Percentiles rank a stretch among this genome's conserved stretches.
These are phyloP conservation scores for Atta cephalotes DNA, from an alignment of 1,140 invertebrate genomes.

Conservation along the genomic window DNA sequence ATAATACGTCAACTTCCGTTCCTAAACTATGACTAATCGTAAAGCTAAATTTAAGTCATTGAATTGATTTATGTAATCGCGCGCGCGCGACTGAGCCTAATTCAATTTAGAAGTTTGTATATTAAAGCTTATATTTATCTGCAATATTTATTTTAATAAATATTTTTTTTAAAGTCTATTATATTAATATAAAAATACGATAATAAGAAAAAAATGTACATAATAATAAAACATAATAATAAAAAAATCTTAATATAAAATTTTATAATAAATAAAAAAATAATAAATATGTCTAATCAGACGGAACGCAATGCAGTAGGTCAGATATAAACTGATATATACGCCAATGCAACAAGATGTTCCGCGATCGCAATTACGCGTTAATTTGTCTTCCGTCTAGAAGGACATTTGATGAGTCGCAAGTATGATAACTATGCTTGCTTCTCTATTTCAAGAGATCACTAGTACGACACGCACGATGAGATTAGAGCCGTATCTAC, in stretches of 20 bases:
- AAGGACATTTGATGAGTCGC: slow-evolving; percentile 23
- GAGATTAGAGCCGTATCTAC: slow-evolving; percentile 72
- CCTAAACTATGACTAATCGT: slow-evolving; percentile 28
- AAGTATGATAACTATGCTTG: slow-evolving; percentile 47
- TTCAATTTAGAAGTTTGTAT: slow-evolving; percentile 30
- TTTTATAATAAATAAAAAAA: background rate
- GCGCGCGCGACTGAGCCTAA: slow-evolving; percentile 7
- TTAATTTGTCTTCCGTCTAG: slow-evolving; percentile 50
- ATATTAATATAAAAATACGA: slow-evolving; percentile 3
- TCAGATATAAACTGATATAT: background rate
- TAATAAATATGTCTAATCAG: background rate
- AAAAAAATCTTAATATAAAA: background rate
- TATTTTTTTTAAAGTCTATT: background rate
- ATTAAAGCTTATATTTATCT: slow-evolving; percentile 3
- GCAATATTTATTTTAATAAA: background rate
- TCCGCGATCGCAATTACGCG: slow-evolving; percentile 37
- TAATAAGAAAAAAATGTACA: background rate
- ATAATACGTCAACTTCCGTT: slow-evolving; percentile 39
- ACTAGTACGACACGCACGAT: slow-evolving; percentile 48
- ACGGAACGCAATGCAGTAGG: background rate
- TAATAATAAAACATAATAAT: background rate
- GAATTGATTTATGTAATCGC: slow-evolving; percentile 32
- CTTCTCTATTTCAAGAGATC: slow-evolving; percentile 58
- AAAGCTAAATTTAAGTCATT: slow-evolving; percentile 34
- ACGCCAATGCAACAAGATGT: slow-evolving; percentile 5